Evolutionary conservation across 2,113 vertebrate species (phyloP), one percentile per base, ranked within the genome.

Genomic region (Bos indicus): DNA sequence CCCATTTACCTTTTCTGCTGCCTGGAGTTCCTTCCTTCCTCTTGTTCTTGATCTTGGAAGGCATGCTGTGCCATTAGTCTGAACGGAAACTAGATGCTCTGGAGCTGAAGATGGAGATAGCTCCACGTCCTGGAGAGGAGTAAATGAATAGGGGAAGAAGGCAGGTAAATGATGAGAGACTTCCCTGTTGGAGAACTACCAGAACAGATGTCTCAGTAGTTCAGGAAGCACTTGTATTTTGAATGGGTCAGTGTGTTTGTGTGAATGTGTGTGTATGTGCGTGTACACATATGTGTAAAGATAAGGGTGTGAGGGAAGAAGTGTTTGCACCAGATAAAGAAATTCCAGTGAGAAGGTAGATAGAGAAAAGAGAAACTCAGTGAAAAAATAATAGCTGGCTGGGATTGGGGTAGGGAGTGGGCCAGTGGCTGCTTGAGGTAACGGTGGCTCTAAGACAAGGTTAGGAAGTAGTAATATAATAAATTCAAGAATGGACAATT

Each of bases 21-120:
- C 15, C 16, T 36, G 40, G 80, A 88, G 16, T 54, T 82, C 90
- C 88, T 97, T 81, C 4, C 36, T 90, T 36, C 26, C 36, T 30
- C 86, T 84, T 91, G 80, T 26, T 94, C 54, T 94, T 81, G 52
- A 51, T 96, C 36, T 23, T 92, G 81, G n/a, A 52, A 94, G 10
- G 46, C 30, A 48, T 64, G 26, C 56, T 96, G n/a, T 59, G 77
- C 89, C 96, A 96, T 95, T 94, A 57, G 48, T 78, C 52, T 23
- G 7, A 28, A 43, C 3, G 90, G 52, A 90, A 88, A 46, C 33
- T 81, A 93, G 77, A 57, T 74, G 46, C 57, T 81, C 26, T 95
- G 95, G 52, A 96, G 74, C 33, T 96, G 15, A 96, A 91, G 90
- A 90, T 95, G 90, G 96, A 92, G 60, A 59, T n/a, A n/a, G 40